phyloP scores from a whole-genome alignment of 2,888 invertebrate genomes.

The Xanthia togata region DNA sequence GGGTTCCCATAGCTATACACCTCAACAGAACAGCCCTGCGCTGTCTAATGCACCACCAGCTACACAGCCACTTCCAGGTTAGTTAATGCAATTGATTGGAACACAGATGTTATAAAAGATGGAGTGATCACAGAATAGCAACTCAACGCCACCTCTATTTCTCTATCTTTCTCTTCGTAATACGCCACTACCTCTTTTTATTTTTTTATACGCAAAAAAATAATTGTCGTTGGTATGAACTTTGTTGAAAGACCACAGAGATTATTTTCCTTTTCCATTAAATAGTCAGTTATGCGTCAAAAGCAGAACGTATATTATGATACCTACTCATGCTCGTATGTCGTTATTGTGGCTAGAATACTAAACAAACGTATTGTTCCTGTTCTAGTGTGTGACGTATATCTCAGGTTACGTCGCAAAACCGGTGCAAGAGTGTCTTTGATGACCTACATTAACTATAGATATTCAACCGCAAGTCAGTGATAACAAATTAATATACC shows the following conservation, averaged over 20 bases:
- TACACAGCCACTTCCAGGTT: conserved; percentile 89
- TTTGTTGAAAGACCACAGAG: neutral
- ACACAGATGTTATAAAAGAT: conserved; percentile 1
- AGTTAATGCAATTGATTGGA: conserved; percentile 31
- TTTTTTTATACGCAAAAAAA: neutral
- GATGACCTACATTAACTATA: conserved; percentile 14
- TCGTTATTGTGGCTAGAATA: neutral
- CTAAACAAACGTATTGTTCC: conserved; percentile 27
- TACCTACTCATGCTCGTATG: neutral
- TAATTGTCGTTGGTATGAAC: neutral
- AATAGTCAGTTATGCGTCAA: neutral
- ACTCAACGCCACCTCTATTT: neutral
- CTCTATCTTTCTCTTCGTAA: neutral
- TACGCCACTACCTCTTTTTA: neutral
- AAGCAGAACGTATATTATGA: neutral
- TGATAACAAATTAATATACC: too few relatives aligned
- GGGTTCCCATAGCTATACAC: conserved; percentile 93
- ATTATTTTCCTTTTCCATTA: neutral
- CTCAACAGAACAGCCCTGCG: conserved; percentile 90
- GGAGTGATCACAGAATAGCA: conserved; percentile 3
- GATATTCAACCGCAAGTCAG: too few relatives aligned
- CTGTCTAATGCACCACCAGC: conserved; percentile 87
- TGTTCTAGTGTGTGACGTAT: conserved; percentile 20
- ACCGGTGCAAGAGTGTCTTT: conserved; percentile 1
- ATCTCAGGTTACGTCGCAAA: conserved; percentile 35